Evolutionary conservation across 2,797 vertebrate species (phyloP), one percentile per base, ranked within the genome.

Genomic region (Malurus splendens): DNA sequence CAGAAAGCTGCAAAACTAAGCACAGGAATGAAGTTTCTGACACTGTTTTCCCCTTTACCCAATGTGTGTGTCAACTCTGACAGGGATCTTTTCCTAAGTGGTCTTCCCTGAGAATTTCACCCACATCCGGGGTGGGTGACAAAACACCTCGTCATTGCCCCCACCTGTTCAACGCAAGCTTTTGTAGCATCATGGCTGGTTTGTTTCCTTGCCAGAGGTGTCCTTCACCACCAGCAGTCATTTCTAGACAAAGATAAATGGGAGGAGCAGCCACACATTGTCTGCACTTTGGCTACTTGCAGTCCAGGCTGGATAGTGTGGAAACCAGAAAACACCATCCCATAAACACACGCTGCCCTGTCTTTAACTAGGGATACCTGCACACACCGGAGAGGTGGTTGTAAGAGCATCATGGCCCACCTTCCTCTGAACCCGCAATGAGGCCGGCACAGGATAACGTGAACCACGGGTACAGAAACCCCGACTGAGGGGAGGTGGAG

Each of bases 231-330:
- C 65, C 47, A 55, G 61, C 62, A 87, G 64, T 56, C 60, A 55
- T 78, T 70, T 78, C 60, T 48, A 78, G 42, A 23, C 55, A 59
- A 86, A 75, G 48, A 60, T 20, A 91, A 89, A 87, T 3, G 74
- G 56, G 28, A 90, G 52, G 24, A 84, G 48, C 67, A 66, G 64
- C 39, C 1, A 0, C 22, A 3, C 19, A 28, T 15, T 62, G 41
- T 48, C 64, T 64, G 42, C 52, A 38, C 36, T 61, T 56, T 5
- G 42, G 20, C 45, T 93, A 15, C 73, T 52, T 10, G 18, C 62
- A 72, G 51, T n/a, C 30, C 47, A 28, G 36, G 39, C 38, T 66
- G 42, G 59, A 74, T 24, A 8, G 33, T 22, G 32, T 38, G 41
- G 52, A 73, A 36, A 56, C 17, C 12, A 0, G 20, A 76, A 24